Evolutionary conservation across 2,797 vertebrate species (phyloP), one percentile per base, ranked within the genome.

Genomic region (Platalea minor): DNA sequence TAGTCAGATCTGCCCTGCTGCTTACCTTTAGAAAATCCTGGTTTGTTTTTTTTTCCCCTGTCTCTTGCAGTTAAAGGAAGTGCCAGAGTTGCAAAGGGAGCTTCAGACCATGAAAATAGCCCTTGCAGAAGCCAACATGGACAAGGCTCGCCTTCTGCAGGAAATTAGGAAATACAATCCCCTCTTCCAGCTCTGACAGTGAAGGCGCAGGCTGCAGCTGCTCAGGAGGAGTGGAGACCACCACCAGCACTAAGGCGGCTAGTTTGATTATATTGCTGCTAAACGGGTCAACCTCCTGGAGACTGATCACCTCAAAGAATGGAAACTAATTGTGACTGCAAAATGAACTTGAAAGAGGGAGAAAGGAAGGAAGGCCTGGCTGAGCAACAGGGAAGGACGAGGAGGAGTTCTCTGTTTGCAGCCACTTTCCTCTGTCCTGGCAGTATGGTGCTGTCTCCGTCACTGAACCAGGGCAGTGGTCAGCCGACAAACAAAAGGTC

Each of bases 91-190:
- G 97, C 98, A 98, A 64, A 98, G 97, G 48, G 97, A 98, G 97
- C 98, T 99, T 31, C 97, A 87, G 69, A 98, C 97, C n/a, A 92
- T 97, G 82, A 98, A 98, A 89, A 95, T 97, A 46, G 98, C 99
- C 80, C 98, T 99, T 61, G 97, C 96, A 80, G 97, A 96, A 95
- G 99, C 99, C 93, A 98, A 98, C 96, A 88, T 97, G 48, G 99
- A 99, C 76, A 98, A 98, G 97, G 98, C 98, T 82, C 98, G 95
- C 73, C 99, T 99, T 92, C 98, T 99, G 81, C 97, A 98, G 97
- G 99, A 99, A 97, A 95, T 99, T 95, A 98, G 97, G 95, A 99
- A 99, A 97, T 98, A 99, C 88, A 97, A 99, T 96, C 99, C 99
- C 67, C 97, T 98, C 59, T 99, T 99, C 85, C 97, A 98, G 78